Conservation (phyloP, 2,888 invertebrate genomes). For the Scaptomyza parva region DNA sequence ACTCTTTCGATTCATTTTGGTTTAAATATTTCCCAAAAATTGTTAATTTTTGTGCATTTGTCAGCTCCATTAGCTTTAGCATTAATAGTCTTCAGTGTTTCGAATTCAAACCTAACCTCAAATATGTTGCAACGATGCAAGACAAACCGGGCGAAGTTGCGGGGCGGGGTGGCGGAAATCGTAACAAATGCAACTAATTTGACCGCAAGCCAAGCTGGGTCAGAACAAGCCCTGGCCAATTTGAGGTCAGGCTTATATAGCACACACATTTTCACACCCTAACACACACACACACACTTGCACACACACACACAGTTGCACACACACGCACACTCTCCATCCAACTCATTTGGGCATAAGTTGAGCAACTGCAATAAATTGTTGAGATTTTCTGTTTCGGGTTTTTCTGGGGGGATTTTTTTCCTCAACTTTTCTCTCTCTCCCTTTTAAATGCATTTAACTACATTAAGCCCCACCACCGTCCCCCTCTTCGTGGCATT, state of each 20-base stretch:
- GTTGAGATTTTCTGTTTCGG: conserved; percentile 49
- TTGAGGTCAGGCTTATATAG: conserved; percentile 19
- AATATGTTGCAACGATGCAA: background rate
- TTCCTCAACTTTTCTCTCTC: background rate
- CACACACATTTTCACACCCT: background rate
- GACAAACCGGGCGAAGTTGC: background rate
- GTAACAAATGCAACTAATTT: conserved; percentile 48
- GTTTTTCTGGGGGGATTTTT: background rate
- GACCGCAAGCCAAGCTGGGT: conserved; percentile 27
- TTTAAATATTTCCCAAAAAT: background rate
- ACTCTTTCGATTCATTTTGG: background rate
- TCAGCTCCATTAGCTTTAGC: background rate
- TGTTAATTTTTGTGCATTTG: no score
- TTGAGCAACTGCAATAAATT: conserved; percentile 53
- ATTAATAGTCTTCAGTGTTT: background rate
- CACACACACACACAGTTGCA: conserved; percentile 1
- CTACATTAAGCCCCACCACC: conserved; percentile 31
- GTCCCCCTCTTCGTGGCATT: background rate
- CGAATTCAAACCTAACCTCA: background rate
- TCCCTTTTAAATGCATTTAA: conserved; percentile 7
- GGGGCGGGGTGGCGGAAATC: background rate
- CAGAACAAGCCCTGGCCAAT: conserved; percentile 19
- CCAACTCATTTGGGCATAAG: conserved; percentile 22
- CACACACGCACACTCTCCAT: conserved; percentile 3
- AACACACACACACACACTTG: conserved; percentile 4